Evolutionary conservation across 2,113 vertebrate species (phyloP), one percentile per base, ranked within the genome.

Genomic region (Nibea coibor): DNA sequence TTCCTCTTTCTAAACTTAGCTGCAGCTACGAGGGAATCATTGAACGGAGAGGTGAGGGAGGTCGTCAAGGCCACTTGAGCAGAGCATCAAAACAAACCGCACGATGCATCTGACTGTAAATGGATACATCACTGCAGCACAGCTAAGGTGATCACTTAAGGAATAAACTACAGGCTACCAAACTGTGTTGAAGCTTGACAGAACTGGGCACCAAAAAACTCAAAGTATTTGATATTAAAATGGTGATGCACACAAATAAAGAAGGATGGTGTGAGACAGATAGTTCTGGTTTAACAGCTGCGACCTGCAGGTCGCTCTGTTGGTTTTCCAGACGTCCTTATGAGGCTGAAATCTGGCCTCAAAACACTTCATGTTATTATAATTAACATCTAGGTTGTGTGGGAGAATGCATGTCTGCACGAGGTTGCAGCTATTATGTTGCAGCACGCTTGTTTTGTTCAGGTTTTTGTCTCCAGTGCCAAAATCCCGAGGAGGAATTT

Each of bases 1-100:
- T 88, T 84, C 53, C 31, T 39, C 4, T 4, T 8, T 54, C 86
- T 86, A 85, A 88, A 88, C 45, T 85, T 87, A 85, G 85, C 58
- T 28, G 20, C 67, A 42, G 71, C 64, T 76, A 26, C 7, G 56
- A 73, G 77, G 53, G 65, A 76, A 20, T 17, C 68, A 65, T 16
- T 73, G 70, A 74, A 35, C 5, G 12, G 28, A 51, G 58, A 83
- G 62, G 39, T 71, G 77, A 87, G 22, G 4, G 73, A 84, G 71
- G 84, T 81, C 80, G 19, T 31, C 10, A 5, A 66, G 63, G 48
- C 57, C 76, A 81, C 42, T 24, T 71, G 67, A 85, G 63, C 65
- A 72, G 68, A 75, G 50, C 8, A 51, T 73, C 58, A 24, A 81
- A 66, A 71, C 61, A 86, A 50, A 62, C 39, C 51, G 64, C 11